Evolutionary conservation across 2,888 invertebrate genomes (phyloP).

Genomic region (Vannuccia rotundouncinata): DNA sequence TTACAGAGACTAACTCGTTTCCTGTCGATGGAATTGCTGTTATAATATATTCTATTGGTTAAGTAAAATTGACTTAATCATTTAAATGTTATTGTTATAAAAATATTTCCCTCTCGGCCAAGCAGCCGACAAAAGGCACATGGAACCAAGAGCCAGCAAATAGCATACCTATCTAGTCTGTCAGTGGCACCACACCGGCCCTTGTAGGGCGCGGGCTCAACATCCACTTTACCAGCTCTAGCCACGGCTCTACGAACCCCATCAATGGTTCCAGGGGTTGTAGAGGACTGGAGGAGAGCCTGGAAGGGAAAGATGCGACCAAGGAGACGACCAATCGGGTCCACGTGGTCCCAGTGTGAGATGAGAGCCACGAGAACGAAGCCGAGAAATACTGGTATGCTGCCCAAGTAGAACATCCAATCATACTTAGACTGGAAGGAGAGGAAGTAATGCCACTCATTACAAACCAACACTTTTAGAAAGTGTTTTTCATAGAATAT

Average conservation of each 20-base stretch:
- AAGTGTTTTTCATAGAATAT: too few species aligned
- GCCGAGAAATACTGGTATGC: conserved; percentile 69
- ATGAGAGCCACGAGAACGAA: conserved; percentile 67
- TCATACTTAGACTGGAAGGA: conserved; percentile 58
- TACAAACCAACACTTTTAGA: too few species aligned
- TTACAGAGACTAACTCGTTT: too few species aligned
- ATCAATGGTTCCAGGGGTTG: too few species aligned
- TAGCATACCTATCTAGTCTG: neutral
- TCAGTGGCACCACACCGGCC: neutral
- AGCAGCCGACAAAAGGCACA: neutral
- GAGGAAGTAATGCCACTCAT: too few species aligned
- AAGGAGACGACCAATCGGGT: conserved; percentile 47
- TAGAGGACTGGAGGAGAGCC: too few species aligned
- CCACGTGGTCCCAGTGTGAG: conserved; percentile 66
- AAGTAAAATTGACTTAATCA: neutral
- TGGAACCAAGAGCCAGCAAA: neutral
- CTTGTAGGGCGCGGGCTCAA: neutral
- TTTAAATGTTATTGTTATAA: neutral
- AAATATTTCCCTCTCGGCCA: neutral
- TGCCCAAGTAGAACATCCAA: conserved; percentile 69
- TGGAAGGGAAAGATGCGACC: neutral
- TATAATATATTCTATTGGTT: too few species aligned
- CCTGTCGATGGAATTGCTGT: too few species aligned
- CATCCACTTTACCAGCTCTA: neutral
- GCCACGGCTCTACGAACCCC: too few species aligned